A percentile compares a stretch with the other conserved stretches of the same genome.
Conservation (phyloP, 2,888 invertebrate genomes). For the Cephus nigrinus region DNA sequence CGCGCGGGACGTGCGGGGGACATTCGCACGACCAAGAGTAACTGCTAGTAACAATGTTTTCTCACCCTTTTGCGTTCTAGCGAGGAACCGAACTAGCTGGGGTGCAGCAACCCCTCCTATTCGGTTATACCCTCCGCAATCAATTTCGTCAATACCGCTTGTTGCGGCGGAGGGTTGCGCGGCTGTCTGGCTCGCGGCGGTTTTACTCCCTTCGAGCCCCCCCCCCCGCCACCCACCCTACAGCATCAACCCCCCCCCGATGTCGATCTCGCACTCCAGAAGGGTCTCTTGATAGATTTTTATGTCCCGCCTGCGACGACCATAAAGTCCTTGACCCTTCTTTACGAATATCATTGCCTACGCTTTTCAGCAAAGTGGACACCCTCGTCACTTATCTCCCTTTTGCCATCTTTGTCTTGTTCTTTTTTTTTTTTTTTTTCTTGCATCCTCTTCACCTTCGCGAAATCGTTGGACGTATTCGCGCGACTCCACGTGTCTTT, state of each 20-base stretch:
- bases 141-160: constrained; percentile 63
- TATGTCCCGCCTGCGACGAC: constrained; percentile 30
- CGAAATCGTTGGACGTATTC: neutral
- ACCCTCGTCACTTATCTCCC: neutral
- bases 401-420: neutral
- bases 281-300: constrained; percentile 54
- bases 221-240: constrained; percentile 23
- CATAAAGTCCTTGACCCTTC: constrained; percentile 5
- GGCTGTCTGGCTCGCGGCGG: constrained; percentile 56
- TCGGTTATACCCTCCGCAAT: constrained; percentile 54
- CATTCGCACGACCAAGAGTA: constrained; percentile 44
- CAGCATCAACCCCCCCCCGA: constrained; percentile 24
- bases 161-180: constrained; percentile 54
- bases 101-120: constrained; percentile 31
- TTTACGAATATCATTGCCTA: constrained; percentile 1
- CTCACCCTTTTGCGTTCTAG: constrained; percentile 58
- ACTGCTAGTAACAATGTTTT: constrained; percentile 62
- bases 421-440: neutral
- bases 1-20: constrained; percentile 36
- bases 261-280: constrained; percentile 25
- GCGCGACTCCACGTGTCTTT: neutral
- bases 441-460: neutral
- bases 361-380: neutral
- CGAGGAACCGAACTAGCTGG: constrained; percentile 29
- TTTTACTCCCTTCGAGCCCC: constrained; percentile 31